phyloP scores from a whole-genome alignment of 2,797 vertebrate genomes.

The Neomorphus geoffroyi region DNA sequence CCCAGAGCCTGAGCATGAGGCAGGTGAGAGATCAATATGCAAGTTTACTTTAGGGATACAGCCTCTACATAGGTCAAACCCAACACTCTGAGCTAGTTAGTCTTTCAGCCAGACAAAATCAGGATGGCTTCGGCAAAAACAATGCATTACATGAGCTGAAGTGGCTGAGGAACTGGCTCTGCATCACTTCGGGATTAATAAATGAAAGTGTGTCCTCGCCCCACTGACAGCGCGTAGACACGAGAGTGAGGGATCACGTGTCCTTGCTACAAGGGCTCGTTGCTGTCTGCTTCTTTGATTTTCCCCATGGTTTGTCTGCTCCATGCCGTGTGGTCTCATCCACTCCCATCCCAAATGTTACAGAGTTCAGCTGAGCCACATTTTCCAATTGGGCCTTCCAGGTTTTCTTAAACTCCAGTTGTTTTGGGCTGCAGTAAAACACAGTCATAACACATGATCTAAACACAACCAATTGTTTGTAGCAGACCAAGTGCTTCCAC shows the following conservation, averaged over 20 bases:
- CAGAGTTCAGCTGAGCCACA: not conserved
- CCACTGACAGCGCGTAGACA: not conserved
- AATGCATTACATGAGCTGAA: constrained; percentile 35
- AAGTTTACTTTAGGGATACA: not conserved
- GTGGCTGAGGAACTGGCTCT: not conserved
- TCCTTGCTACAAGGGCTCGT: not conserved
- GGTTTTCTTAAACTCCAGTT: not conserved
- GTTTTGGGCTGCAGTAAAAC: not conserved
- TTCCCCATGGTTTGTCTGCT: not conserved
- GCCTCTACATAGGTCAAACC: not conserved
- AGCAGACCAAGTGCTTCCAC: not conserved
- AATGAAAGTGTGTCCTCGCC: not conserved
- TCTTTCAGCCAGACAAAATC: not conserved
- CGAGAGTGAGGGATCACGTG: not conserved
- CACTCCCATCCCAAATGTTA: not conserved
- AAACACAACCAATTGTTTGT: constrained; percentile 20
- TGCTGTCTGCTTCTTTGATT: not conserved
- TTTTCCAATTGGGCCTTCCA: constrained; percentile 42
- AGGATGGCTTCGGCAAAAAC: not conserved
- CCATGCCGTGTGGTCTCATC: not conserved
- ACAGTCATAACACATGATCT: not conserved
- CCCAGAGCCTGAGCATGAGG: not conserved
- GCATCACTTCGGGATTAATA: not conserved
- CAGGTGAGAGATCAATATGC: not conserved
- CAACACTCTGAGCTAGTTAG: not conserved